Conservation (phyloP, 2,797 vertebrate genomes). For the Ctenopoma multispine region DNA sequence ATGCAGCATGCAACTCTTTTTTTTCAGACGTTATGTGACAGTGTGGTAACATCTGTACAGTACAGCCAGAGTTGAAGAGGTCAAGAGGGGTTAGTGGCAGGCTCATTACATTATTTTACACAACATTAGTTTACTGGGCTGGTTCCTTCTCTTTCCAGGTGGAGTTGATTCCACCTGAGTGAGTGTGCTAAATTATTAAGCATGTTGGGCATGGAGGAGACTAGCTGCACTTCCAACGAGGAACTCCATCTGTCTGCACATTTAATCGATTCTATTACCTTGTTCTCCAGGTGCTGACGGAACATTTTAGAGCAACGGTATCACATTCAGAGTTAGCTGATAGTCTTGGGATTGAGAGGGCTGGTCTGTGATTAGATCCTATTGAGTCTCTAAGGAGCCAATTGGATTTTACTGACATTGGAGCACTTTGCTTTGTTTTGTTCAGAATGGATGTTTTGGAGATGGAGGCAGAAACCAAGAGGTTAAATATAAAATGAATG, state of each 20-base stretch:
- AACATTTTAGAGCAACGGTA: slow-evolving; percentile 57
- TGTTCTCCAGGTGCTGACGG: slow-evolving; percentile 66
- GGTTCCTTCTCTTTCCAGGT: slow-evolving; percentile 42
- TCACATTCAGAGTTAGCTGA: slow-evolving; percentile 44
- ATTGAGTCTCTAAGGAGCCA: slow-evolving; percentile 22
- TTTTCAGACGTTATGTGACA: not conserved
- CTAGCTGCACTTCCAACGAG: slow-evolving; percentile 34
- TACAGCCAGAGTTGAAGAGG: slow-evolving; percentile 17
- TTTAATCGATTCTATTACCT: slow-evolving; percentile 71
- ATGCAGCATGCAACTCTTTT: not conserved
- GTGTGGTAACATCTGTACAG: slow-evolving; percentile 19
- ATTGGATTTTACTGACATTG: slow-evolving; percentile 32
- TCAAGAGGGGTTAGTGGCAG: slow-evolving; percentile 35
- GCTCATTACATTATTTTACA: slow-evolving; percentile 19
- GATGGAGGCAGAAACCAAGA: slow-evolving; percentile 6
- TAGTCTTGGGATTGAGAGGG: slow-evolving; percentile 25
- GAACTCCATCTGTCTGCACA: slow-evolving; percentile 60
- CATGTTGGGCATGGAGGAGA: slow-evolving; percentile 43
- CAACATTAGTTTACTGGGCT: slow-evolving; percentile 55
- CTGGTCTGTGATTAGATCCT: slow-evolving; percentile 47
- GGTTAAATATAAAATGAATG: not conserved
- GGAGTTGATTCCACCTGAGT: slow-evolving; percentile 68
- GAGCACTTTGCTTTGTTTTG: slow-evolving; percentile 35
- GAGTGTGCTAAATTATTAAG: slow-evolving; percentile 70
- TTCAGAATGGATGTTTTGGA: slow-evolving; percentile 15